Evolutionary conservation across 2,797 vertebrate species (phyloP).

Genomic region (Neosalanx taihuensis): DNA sequence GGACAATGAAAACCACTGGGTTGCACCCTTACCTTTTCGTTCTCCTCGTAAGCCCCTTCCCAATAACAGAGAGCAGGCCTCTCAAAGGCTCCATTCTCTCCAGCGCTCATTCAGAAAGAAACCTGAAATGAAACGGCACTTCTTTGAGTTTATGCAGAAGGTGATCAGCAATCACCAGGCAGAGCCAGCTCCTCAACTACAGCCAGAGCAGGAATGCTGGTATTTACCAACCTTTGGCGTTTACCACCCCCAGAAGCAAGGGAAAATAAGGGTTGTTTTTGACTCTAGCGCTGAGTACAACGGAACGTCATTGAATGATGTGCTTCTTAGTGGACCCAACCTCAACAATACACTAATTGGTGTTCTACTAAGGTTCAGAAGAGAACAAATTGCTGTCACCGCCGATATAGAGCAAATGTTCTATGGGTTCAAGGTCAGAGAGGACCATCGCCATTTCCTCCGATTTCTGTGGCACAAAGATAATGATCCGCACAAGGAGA

Average conservation of each 20-base stretch:
- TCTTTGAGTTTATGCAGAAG: constrained; percentile 13
- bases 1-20: constrained; percentile 23
- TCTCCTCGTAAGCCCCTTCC: background rate
- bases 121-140: background rate
- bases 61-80: constrained; percentile 7
- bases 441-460: background rate
- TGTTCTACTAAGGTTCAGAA: background rate
- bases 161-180: background rate
- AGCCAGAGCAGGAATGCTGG: background rate
- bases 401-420: no score
- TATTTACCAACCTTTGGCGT: constrained; percentile 11
- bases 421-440: no score
- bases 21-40: constrained; percentile 12
- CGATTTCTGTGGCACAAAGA: constrained; percentile 30
- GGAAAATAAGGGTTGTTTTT: background rate
- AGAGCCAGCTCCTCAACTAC: background rate
- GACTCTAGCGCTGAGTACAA: constrained; percentile 2
- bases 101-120: constrained; percentile 3
- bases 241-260: constrained; percentile 5
- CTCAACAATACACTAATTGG: constrained; percentile 10
- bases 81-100: background rate
- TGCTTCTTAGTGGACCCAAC: constrained; percentile 4
- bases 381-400: no score
- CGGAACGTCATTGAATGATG: constrained; percentile 11
- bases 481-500: constrained; percentile 17